Evolutionary conservation across 1,140 invertebrate species (phyloP).

Genomic region (Gryllus bimaculatus): DNA sequence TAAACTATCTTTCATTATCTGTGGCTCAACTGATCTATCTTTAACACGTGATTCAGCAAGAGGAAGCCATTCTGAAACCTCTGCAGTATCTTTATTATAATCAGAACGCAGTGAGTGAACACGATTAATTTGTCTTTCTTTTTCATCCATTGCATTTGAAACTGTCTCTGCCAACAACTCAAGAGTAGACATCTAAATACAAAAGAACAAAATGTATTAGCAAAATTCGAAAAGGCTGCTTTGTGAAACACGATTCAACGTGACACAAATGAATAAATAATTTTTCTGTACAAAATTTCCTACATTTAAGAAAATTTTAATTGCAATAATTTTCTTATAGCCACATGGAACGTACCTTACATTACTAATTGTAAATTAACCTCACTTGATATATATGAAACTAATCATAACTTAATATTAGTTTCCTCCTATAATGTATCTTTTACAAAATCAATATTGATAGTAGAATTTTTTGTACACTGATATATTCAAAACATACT

Average conservation of each 20-base stretch:
- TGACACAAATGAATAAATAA: too few relatives aligned
- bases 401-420: too few relatives aligned
- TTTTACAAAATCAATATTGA: too few relatives aligned
- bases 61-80: conserved; percentile 70
- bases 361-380: too few relatives aligned
- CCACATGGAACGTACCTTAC: too few relatives aligned
- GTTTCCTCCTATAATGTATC: too few relatives aligned
- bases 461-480: too few relatives aligned
- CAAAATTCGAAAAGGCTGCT: neutral
- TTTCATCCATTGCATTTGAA: conserved; percentile 70
- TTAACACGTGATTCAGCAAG: conserved; percentile 72
- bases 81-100: conserved; percentile 67
- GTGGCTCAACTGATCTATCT: conserved; percentile 66
- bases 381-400: too few relatives aligned
- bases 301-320: too few relatives aligned
- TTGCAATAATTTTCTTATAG: too few relatives aligned
- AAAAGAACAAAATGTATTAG: neutral
- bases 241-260: neutral
- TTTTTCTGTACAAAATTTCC: too few relatives aligned
- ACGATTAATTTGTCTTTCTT: conserved; percentile 73
- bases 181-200: conserved; percentile 48
- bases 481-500: too few relatives aligned
- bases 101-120: conserved; percentile 70
- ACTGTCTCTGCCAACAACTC: conserved; percentile 72
- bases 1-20: conserved; percentile 62